Percentiles rank a stretch among this genome's conserved stretches.
These are phyloP conservation scores for Stichodactyla helianthus DNA, from an alignment of 64 coral and sea anemone genomes.

Conservation along the genomic window DNA sequence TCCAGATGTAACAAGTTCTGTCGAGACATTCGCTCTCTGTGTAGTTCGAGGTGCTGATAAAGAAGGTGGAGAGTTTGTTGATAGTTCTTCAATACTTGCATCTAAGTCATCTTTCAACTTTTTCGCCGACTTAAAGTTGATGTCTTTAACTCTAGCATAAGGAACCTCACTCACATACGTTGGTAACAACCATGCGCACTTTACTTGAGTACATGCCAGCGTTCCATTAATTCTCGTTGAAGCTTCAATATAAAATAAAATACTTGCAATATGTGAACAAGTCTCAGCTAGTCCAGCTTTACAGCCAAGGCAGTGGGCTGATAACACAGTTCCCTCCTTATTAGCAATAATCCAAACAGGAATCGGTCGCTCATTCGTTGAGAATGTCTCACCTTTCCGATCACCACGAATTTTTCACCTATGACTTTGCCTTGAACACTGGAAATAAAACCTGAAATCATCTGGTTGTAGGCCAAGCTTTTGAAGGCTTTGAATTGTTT, in stretches of 20 bases:
- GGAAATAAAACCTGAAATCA: conserved; percentile 23
- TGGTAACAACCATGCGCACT: conserved; percentile 53
- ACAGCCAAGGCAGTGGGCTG: conserved; percentile 28
- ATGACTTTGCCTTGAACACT: conserved; percentile 13
- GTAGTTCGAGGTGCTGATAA: neutral
- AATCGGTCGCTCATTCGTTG: conserved; percentile 11
- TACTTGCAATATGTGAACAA: conserved; percentile 27
- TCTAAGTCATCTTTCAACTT: conserved; percentile 45
- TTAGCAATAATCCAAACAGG: conserved; percentile 8
- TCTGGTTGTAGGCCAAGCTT: conserved; percentile 34
- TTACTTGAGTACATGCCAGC: conserved; percentile 28
- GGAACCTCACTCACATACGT: conserved; percentile 29
- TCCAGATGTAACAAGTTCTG: too few species aligned
- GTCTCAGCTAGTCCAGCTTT: conserved; percentile 27
- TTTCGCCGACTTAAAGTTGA: conserved; percentile 51
- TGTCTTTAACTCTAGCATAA: conserved; percentile 32
- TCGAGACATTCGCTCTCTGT: too few species aligned
- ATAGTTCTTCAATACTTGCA: conserved; percentile 14
- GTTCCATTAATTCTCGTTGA: conserved; percentile 45
- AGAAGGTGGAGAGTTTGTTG: neutral
- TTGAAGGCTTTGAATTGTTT: conserved; percentile 10
- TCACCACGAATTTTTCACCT: neutral
- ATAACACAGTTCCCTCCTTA: conserved; percentile 9
- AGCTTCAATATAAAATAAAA: conserved; percentile 53
- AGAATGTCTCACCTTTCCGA: conserved; percentile 20